phyloP scores from a whole-genome alignment of 1,140 invertebrate species.

The Asobara japonica region DNA sequence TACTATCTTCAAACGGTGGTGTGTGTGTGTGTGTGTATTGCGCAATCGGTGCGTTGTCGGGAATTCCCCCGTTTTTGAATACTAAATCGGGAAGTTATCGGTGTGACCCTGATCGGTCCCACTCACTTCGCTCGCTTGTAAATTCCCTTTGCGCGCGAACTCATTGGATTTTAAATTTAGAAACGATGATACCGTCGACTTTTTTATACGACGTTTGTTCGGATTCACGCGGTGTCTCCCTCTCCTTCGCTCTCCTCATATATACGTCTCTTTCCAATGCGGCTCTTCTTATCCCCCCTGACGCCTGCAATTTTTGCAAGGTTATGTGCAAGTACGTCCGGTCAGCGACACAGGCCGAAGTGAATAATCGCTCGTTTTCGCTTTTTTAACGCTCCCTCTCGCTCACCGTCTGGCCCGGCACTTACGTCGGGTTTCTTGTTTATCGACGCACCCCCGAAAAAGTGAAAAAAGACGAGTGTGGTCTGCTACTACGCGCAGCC shows the following conservation, averaged over 20 bases:
- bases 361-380: constrained; percentile 36
- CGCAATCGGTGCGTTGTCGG: too few species aligned
- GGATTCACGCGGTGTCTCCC: background rate
- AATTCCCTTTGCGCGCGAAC: constrained; percentile 24
- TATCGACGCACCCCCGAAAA: constrained; percentile 28
- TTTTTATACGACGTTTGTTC: background rate
- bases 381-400: constrained; percentile 18
- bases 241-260: constrained; percentile 4
- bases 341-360: constrained; percentile 39
- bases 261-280: background rate
- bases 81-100: too few species aligned
- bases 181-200: constrained; percentile 20
- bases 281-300: constrained; percentile 7
- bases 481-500: background rate
- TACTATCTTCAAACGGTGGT: too few species aligned
- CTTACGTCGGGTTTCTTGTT: constrained; percentile 27
- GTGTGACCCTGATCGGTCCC: background rate
- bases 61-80: too few species aligned
- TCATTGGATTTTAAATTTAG: constrained; percentile 27
- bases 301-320: constrained; percentile 36
- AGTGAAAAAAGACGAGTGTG: background rate
- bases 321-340: constrained; percentile 41
- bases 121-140: constrained; percentile 1
- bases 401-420: constrained; percentile 33
- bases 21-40: too few species aligned